phyloP scores from a whole-genome alignment of 23 tunicate genomes.

The Botrylloides violaceus region DNA sequence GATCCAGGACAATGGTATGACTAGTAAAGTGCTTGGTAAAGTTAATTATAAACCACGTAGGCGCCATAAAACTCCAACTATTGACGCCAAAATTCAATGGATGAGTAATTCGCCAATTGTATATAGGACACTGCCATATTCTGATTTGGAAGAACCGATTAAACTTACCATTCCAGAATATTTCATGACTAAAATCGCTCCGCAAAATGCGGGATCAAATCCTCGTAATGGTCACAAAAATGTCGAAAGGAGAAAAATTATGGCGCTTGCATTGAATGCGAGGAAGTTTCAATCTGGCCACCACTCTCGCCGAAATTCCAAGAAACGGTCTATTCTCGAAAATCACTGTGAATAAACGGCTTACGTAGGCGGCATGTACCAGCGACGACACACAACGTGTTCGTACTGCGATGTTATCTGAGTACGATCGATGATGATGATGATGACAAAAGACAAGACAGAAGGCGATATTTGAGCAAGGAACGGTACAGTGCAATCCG shows the following conservation, averaged over 20 bases:
- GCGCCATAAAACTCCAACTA: neutral
- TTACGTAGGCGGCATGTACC: no score
- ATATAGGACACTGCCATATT: conserved; percentile 25
- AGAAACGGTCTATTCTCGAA: no score
- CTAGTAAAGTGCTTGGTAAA: conserved; percentile 19
- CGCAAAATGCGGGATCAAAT: neutral
- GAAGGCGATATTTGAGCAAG: no score
- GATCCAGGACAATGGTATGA: conserved; percentile 39
- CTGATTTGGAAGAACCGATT: conserved; percentile 13
- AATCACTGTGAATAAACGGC: no score
- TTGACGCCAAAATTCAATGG: conserved; percentile 15
- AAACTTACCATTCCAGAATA: conserved; percentile 24
- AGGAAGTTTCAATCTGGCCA: neutral
- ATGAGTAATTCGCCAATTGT: conserved; percentile 26
- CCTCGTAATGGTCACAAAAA: neutral
- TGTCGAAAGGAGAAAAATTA: conserved; percentile 2
- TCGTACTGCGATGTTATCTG: no score
- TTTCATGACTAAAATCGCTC: neutral
- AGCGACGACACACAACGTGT: no score
- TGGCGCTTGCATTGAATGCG: neutral
- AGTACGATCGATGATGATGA: no score
- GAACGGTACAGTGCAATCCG: no score
- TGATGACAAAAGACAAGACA: no score
- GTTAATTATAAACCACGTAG: neutral
- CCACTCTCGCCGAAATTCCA: neutral